Evolutionary conservation across 2,113 vertebrate genomes (phyloP), one percentile per base, ranked within the genome.

Genomic region (Onychorhynchus coronatus): DNA sequence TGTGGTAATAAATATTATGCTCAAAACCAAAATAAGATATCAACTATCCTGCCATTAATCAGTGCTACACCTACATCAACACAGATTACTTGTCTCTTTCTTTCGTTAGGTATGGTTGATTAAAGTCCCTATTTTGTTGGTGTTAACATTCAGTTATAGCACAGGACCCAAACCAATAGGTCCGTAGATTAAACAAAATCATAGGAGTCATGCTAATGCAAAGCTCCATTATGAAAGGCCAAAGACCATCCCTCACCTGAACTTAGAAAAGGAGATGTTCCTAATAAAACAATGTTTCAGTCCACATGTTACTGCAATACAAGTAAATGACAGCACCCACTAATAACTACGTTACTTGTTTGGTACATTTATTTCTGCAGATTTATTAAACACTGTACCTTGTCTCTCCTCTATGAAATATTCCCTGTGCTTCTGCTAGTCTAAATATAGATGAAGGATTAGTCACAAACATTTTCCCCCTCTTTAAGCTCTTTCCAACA

Each of bases 401-500:
- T 84, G 31, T 56, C 66, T 83, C 68, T 84, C 72, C 76, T 87
- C 83, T 71, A 31, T 37, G 59, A 91, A 95, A 93, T 58, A 50
- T 39, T 52, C 53, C 27, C 37, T 75, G 77, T 85, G 71, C 92
- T 95, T 95, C 95, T 93, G 77, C 66, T 91, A 96, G 65, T 94
- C 94, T 97, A 97, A 97, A 97, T 86, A 95, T 95, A 97, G 96
- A 91, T 82, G 95, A 81, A 91, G 96, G 98, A 98, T 98, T 98
- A 98, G 93, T 97, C 80, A 94, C 84, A 96, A 98, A 97, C 88
- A 97, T 97, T 98, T 97, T 85, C 58, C 88, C 91, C 52, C 93
- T 70, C 96, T 97, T 94, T 98, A 98, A 99, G 98, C 98, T 98
- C 88, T 97, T 89, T 71, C 87, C 92, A 96, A 98, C 98, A 99